A percentile compares a stretch with the other conserved stretches of the same genome.
These are phyloP conservation scores for Plebejus anna DNA, from an alignment of 2,888 invertebrate species.

Conservation along the genomic window DNA sequence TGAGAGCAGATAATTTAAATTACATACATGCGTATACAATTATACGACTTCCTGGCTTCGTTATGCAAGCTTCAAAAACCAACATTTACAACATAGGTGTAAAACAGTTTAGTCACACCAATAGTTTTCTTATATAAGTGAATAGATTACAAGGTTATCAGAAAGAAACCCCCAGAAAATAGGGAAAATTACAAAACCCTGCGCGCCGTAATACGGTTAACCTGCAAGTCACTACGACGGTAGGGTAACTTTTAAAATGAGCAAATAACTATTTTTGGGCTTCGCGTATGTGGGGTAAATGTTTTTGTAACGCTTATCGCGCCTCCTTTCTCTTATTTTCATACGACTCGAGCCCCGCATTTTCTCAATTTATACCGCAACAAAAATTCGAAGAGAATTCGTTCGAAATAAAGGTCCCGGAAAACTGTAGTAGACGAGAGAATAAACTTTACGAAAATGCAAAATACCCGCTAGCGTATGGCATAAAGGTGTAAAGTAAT, in stretches of 20 bases:
- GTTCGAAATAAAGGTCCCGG: background rate
- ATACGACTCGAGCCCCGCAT: background rate
- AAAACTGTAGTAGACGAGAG: background rate
- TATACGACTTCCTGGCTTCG: background rate
- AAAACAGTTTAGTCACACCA: too few relatives aligned
- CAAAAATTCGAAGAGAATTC: background rate
- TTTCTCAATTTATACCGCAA: slow-evolving; percentile 13
- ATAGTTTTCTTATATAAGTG: background rate
- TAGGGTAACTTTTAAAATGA: slow-evolving; percentile 20
- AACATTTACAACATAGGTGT: background rate
- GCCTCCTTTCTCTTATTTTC: slow-evolving; percentile 12
- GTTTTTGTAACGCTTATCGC: background rate
- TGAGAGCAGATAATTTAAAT: background rate
- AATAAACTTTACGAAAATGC: background rate
- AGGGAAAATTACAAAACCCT: slow-evolving; percentile 11
- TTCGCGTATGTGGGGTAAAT: slow-evolving; percentile 10
- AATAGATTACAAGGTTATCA: background rate
- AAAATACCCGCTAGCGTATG: background rate
- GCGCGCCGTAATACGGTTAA: background rate
- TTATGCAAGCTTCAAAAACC: background rate
- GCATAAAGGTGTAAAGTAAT: slow-evolving; percentile 8
- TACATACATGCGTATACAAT: background rate
- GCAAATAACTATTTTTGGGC: slow-evolving; percentile 17
- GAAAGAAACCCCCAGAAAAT: background rate
- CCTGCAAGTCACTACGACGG: slow-evolving; percentile 6